Conservation (phyloP, 2,113 vertebrate species). For the Herpailurus yagouaroundi region DNA sequence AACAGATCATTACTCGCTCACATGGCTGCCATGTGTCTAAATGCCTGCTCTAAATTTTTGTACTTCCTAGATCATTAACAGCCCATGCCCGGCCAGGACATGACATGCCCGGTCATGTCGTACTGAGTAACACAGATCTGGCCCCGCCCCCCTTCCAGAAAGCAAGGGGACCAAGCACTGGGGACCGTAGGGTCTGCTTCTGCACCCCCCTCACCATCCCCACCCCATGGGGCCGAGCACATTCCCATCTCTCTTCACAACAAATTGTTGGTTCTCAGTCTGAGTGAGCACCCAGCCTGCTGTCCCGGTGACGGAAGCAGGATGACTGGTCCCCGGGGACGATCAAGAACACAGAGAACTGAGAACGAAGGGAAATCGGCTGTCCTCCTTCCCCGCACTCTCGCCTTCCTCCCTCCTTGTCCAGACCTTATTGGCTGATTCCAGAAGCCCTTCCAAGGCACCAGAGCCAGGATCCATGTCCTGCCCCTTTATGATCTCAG, state of each 20-base stretch:
- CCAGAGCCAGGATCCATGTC: not conserved
- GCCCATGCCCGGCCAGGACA: not conserved
- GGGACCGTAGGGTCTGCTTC: not conserved
- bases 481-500: not conserved
- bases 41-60: not conserved
- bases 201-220: not conserved
- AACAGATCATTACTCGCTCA: too few relatives aligned
- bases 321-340: not conserved
- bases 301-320: not conserved
- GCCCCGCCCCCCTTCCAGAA: not conserved
- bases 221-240: not conserved
- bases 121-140: not conserved
- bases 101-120: too few relatives aligned
- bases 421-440: not conserved
- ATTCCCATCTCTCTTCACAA: not conserved
- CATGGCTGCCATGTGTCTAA: not conserved
- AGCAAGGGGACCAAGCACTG: not conserved
- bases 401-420: not conserved
- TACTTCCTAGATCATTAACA: not conserved
- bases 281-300: not conserved
- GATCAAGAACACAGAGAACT: not conserved
- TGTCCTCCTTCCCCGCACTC: not conserved
- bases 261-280: not conserved
- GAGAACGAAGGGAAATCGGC: not conserved
- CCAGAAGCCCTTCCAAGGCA: not conserved